Evolutionary conservation across 2,797 vertebrate genomes (phyloP).

Genomic region (Falco concolor): DNA sequence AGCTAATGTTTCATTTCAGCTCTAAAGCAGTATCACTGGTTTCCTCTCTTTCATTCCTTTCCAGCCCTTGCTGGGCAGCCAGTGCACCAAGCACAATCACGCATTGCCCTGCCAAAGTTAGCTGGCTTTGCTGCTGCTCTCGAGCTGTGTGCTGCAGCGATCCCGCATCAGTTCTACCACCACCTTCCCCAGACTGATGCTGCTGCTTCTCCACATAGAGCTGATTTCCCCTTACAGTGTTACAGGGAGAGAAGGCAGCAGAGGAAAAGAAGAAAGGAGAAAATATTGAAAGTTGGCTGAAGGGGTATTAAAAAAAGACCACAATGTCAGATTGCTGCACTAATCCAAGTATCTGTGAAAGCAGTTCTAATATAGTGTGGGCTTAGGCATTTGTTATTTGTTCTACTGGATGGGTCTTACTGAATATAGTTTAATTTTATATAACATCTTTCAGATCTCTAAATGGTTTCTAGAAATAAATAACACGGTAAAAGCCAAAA

Average conservation of each 20-base stretch:
- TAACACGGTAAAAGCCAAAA: neutral
- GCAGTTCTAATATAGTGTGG: neutral
- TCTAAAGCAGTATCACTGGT: neutral
- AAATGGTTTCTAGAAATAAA: neutral
- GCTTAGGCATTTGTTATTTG: neutral
- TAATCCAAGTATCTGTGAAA: neutral
- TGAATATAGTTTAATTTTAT: neutral
- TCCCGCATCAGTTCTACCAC: neutral
- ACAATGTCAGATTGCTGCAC: neutral
- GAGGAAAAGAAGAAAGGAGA: neutral
- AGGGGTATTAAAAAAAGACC: neutral
- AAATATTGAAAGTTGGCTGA: neutral
- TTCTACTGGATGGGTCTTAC: neutral
- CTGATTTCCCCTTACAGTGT: neutral
- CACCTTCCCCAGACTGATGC: neutral
- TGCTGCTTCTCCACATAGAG: neutral
- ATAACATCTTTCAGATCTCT: neutral
- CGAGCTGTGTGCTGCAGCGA: fast-evolving
- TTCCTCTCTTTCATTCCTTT: neutral
- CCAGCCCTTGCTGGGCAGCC: neutral
- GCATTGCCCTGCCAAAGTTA: neutral
- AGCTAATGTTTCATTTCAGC: neutral
- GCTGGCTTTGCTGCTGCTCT: neutral
- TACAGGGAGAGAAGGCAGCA: neutral
- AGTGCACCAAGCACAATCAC: neutral